These are phyloP conservation scores for Potorous gilbertii DNA, from an alignment of 2,797 vertebrate species.

Conservation along the genomic window DNA sequence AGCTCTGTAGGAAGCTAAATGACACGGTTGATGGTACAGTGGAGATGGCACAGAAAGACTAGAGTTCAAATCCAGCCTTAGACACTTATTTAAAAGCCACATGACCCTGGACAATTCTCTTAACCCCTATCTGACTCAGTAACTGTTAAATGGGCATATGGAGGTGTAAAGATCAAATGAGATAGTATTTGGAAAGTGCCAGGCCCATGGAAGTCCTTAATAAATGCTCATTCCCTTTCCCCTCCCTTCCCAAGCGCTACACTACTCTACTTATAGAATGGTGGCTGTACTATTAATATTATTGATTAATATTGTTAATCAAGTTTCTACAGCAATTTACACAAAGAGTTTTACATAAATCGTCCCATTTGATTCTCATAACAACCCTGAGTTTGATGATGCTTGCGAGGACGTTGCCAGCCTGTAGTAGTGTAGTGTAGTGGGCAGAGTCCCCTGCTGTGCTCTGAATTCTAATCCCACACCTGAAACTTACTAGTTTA, in stretches of 20 bases:
- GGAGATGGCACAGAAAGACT: not conserved
- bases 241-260: not conserved
- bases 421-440: not conserved
- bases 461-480: not conserved
- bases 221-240: not conserved
- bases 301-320: not conserved
- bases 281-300: not conserved
- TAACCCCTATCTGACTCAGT: not conserved
- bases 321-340: not conserved
- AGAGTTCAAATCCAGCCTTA: not conserved
- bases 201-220: not conserved
- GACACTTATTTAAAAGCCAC: not conserved
- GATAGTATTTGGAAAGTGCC: not conserved
- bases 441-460: not conserved
- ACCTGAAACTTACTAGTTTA: not conserved
- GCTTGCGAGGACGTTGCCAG: not conserved
- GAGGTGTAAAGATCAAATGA: not conserved
- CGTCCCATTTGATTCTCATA: not conserved
- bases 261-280: not conserved
- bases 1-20: not conserved
- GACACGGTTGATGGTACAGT: not conserved
- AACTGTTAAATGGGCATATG: not conserved
- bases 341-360: not conserved
- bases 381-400: not conserved
- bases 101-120: not conserved